Conservation (phyloP, 2,888 invertebrate species). For the Polyommatus icarus region DNA sequence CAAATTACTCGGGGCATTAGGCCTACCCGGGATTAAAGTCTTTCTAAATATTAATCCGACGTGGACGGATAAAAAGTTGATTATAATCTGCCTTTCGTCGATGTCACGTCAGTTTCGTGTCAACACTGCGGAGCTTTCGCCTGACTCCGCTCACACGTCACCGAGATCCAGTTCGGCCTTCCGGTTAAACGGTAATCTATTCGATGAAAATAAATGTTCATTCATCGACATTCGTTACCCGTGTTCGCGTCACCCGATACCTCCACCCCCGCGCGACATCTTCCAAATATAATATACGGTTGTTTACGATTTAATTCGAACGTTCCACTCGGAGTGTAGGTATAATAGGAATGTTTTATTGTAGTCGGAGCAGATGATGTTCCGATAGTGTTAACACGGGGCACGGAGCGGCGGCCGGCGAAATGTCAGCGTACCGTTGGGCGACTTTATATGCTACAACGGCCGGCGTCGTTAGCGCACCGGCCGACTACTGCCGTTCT, state of each 20-base stretch:
- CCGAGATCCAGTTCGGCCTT: constrained; percentile 6
- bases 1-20: constrained; percentile 14
- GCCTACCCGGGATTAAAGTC: constrained; percentile 7
- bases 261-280: constrained; percentile 9
- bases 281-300: constrained; percentile 3
- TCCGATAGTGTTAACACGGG: constrained; percentile 36
- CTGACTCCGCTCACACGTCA: neutral
- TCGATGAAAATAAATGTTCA: neutral
- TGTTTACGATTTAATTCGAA: constrained; percentile 8
- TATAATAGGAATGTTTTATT: constrained; percentile 32
- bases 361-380: constrained; percentile 25
- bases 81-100: constrained; percentile 16
- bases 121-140: constrained; percentile 4
- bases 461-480: constrained; percentile 32
- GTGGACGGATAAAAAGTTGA: constrained; percentile 22
- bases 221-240: constrained; percentile 1
- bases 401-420: constrained; percentile 34
- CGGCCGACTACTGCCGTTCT: constrained; percentile 39
- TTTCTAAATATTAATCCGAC: constrained; percentile 21
- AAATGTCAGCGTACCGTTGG: constrained; percentile 39
- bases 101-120: constrained; percentile 17
- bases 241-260: constrained; percentile 13
- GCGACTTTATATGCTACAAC: constrained; percentile 38
- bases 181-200: constrained; percentile 4
- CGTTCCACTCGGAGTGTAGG: neutral